phyloP scores from a whole-genome alignment of 2,888 invertebrate genomes.

The Tiliacea citrago region DNA sequence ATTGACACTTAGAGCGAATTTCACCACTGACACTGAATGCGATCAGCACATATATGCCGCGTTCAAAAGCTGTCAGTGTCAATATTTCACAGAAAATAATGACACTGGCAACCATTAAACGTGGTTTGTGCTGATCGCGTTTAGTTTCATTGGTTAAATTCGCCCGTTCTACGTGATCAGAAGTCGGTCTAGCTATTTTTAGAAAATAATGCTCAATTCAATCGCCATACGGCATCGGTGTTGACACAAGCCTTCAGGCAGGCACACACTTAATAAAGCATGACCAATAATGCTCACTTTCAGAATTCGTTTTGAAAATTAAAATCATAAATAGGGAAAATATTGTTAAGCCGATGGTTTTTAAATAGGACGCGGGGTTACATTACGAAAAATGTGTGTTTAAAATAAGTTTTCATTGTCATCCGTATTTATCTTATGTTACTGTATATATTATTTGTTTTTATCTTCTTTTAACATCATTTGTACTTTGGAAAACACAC shows the following conservation, averaged over 20 bases:
- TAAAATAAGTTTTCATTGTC: not conserved
- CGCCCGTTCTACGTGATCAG: no score
- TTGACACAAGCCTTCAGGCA: not conserved
- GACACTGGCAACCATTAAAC: no score
- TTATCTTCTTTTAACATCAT: not conserved
- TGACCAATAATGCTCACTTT: not conserved
- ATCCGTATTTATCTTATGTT: not conserved
- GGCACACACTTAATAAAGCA: not conserved
- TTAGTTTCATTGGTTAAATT: no score
- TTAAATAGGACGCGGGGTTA: not conserved
- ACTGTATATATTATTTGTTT: not conserved
- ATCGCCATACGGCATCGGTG: not conserved
- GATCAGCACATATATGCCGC: no score
- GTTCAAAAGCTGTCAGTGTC: no score
- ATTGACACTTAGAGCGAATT: no score
- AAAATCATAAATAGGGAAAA: not conserved
- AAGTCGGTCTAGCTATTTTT: not conserved
- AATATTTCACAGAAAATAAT: no score
- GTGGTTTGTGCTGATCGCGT: no score
- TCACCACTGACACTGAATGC: no score
- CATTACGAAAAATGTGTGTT: conserved; percentile 30
- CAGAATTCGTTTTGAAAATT: not conserved
- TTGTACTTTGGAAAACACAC: conserved; percentile 13
- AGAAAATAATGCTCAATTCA: conserved; percentile 7
- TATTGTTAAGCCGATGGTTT: not conserved